Evolutionary conservation across 1,140 invertebrate genomes (phyloP).

Genomic region (Lordiphosa stackelbergi): DNA sequence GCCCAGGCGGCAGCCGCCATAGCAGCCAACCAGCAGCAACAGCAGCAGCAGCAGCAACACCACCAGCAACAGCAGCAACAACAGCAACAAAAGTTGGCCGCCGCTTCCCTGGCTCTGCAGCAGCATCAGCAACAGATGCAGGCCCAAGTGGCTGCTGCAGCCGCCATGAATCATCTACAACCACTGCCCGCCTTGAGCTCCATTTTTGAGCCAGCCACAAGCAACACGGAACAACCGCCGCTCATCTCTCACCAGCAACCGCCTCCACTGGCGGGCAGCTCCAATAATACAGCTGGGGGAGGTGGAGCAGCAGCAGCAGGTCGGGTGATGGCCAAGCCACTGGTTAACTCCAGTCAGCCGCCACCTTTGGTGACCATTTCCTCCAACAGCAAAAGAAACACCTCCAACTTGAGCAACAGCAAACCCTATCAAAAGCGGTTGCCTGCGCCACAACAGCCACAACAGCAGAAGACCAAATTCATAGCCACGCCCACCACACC

Average conservation of each 20-base stretch:
- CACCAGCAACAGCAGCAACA: conserved; percentile 45
- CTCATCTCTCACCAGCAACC: conserved; percentile 57
- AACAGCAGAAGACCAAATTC: conserved; percentile 42
- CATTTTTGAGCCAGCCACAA: conserved; percentile 63
- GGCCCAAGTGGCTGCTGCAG: too few relatives aligned
- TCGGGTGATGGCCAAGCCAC: conserved; percentile 39
- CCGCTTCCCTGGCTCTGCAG: conserved; percentile 53
- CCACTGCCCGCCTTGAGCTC: conserved; percentile 71
- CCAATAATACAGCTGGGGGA: conserved; percentile 35
- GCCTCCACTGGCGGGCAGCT: conserved; percentile 51
- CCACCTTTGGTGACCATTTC: conserved; percentile 72
- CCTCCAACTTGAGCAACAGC: conserved; percentile 18
- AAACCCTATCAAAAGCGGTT: conserved; percentile 64
- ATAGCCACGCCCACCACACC: conserved; percentile 72
- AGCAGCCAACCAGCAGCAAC: conserved; percentile 60
- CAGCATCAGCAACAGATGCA: too few relatives aligned
- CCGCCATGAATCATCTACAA: conserved; percentile 11
- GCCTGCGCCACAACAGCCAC: conserved; percentile 21
- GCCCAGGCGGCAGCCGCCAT: conserved; percentile 63
- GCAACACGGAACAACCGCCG: conserved; percentile 60
- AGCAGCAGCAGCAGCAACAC: conserved; percentile 60
- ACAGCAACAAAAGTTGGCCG: conserved; percentile 32
- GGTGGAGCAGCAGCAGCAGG: conserved; percentile 17
- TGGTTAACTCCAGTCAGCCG: conserved; percentile 38
- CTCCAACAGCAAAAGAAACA: conserved; percentile 11